Evolutionary conservation across 35 echinoderm and acorn worm genomes (phyloP).

Genomic region (Apostichopus parvimensis): DNA sequence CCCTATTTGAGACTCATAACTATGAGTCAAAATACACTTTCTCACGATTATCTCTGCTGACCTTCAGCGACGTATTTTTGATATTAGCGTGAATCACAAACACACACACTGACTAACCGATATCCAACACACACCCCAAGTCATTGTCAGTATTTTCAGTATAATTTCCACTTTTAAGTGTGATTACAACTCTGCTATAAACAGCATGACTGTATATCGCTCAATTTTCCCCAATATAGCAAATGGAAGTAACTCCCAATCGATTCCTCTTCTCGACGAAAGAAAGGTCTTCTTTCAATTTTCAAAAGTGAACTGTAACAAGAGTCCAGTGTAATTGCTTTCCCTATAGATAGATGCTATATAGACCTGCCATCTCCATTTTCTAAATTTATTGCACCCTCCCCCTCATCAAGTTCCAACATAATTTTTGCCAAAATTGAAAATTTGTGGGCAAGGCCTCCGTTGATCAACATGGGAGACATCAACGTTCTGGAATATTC

Average conservation of each 20-base stretch:
- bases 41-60: no score
- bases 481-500: constrained; percentile 32
- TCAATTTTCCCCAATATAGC: background rate
- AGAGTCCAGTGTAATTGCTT: constrained; percentile 26
- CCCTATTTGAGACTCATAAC: no score
- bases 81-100: no score
- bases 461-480: constrained; percentile 40
- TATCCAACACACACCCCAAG: no score
- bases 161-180: background rate
- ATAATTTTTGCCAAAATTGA: constrained; percentile 38
- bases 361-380: background rate
- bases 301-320: background rate
- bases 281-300: background rate
- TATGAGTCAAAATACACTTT: no score
- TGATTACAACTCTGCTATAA: background rate
- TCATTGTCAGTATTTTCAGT: no score
- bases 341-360: background rate
- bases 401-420: constrained; percentile 33
- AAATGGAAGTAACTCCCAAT: background rate
- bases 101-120: no score
- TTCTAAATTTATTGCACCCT: constrained; percentile 33
- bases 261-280: background rate
- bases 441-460: constrained; percentile 18
- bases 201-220: background rate
- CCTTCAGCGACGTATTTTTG: no score